These are phyloP conservation scores for Gnatocerus cornutus DNA, from an alignment of 2,888 invertebrate species.

Conservation along the genomic window DNA sequence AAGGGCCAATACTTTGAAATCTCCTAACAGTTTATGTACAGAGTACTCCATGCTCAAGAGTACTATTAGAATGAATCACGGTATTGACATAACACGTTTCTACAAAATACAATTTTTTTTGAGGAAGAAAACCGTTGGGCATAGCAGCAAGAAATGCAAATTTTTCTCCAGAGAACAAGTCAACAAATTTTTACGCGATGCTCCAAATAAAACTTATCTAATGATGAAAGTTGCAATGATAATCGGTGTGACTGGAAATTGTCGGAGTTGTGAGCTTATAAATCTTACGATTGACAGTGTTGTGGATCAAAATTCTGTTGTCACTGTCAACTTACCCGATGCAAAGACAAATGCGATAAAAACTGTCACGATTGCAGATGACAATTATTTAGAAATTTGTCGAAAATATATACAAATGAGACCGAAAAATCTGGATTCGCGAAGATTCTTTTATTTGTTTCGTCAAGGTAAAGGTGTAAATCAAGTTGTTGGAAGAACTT, in stretches of 20 bases:
- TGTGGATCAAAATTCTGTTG: constrained; percentile 32
- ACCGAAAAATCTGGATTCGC: constrained; percentile 7
- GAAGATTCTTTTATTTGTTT: constrained; percentile 34
- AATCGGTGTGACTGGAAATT: constrained; percentile 33
- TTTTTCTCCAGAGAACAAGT: constrained; percentile 46
- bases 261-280: constrained; percentile 45
- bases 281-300: constrained; percentile 14
- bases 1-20: constrained; percentile 41
- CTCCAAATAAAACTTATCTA: constrained; percentile 43
- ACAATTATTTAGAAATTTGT: constrained; percentile 37
- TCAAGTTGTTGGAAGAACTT: constrained; percentile 51
- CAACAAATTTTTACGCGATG: constrained; percentile 45
- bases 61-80: constrained; percentile 46
- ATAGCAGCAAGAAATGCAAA: constrained; percentile 42
- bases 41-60: constrained; percentile 53
- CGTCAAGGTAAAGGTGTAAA: constrained; percentile 35
- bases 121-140: constrained; percentile 45
- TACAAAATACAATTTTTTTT: constrained; percentile 38
- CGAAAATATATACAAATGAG: constrained; percentile 22
- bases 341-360: constrained; percentile 4
- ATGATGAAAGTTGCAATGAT: constrained; percentile 51
- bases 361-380: constrained; percentile 44
- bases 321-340: constrained; percentile 25
- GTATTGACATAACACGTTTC: constrained; percentile 51
- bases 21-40: constrained; percentile 48